Conservation (phyloP, 1,140 invertebrate species). For the Drosophila fuyamai region DNA sequence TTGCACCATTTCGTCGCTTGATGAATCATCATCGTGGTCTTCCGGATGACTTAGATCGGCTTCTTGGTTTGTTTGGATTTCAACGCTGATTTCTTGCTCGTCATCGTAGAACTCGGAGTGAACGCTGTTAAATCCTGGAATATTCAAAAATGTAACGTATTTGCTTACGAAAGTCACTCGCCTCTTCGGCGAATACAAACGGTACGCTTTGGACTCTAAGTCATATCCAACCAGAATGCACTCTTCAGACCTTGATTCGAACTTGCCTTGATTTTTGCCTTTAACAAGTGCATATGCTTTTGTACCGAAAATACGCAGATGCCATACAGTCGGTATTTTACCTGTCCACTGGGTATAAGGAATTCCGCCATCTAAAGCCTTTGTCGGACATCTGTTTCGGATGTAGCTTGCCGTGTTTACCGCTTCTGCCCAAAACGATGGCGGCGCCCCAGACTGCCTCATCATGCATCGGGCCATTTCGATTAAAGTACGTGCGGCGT, state of each 20-base stretch:
- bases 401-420: constrained; percentile 1
- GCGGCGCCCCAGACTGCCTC: neutral
- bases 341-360: neutral
- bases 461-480: too few relatives aligned
- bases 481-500: too few relatives aligned
- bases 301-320: neutral
- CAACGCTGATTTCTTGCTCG: neutral
- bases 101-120: neutral
- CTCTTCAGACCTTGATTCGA: neutral
- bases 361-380: neutral
- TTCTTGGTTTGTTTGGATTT: neutral
- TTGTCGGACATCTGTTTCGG: neutral
- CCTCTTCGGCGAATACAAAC: too few relatives aligned
- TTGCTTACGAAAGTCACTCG: neutral
- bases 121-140: neutral
- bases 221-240: constrained; percentile 1
- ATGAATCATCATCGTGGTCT: neutral
- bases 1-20: too few relatives aligned
- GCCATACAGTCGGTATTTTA: constrained; percentile 2
- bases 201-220: neutral
- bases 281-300: constrained; percentile 4
- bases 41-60: too few relatives aligned
- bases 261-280: constrained; percentile 1
- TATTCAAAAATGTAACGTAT: neutral
- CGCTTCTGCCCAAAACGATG: neutral